These are phyloP conservation scores for Calosoma granatense DNA, from an alignment of 1,140 invertebrate species.

Conservation along the genomic window DNA sequence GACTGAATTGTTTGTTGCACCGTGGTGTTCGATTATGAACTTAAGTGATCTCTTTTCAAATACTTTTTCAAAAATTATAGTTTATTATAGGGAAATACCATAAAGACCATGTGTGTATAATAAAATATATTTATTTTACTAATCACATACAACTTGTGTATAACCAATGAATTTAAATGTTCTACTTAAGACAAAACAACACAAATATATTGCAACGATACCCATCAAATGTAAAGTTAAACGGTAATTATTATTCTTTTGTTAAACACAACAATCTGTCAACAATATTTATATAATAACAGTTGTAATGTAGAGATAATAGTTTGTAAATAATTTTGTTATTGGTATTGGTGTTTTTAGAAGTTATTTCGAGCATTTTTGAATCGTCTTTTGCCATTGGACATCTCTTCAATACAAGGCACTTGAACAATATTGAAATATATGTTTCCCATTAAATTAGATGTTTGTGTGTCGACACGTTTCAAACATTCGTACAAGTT, in stretches of 20 bases:
- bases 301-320: background rate
- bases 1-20: too few species aligned
- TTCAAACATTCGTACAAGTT: conserved; percentile 75
- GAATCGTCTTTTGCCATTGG: conserved; percentile 28
- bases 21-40: too few species aligned
- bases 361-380: conserved; percentile 25
- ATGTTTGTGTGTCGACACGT: conserved; percentile 50
- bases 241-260: background rate
- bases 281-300: background rate
- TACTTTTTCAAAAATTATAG: too few species aligned
- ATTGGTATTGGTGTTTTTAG: conserved; percentile 16
- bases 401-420: conserved; percentile 58
- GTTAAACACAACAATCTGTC: background rate
- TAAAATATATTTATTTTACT: conserved; percentile 5
- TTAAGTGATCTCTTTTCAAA: too few species aligned
- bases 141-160: conserved; percentile 3
- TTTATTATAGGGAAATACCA: too few species aligned
- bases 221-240: background rate
- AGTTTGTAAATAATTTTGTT: too few species aligned
- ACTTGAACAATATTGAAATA: conserved; percentile 79
- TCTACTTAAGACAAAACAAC: background rate
- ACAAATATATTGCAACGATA: background rate
- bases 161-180: background rate
- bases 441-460: conserved; percentile 69
- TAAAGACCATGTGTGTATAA: too few species aligned